These are phyloP conservation scores for Psilopsiagon aurifrons DNA, from an alignment of 2,113 vertebrate genomes.

Conservation along the genomic window DNA sequence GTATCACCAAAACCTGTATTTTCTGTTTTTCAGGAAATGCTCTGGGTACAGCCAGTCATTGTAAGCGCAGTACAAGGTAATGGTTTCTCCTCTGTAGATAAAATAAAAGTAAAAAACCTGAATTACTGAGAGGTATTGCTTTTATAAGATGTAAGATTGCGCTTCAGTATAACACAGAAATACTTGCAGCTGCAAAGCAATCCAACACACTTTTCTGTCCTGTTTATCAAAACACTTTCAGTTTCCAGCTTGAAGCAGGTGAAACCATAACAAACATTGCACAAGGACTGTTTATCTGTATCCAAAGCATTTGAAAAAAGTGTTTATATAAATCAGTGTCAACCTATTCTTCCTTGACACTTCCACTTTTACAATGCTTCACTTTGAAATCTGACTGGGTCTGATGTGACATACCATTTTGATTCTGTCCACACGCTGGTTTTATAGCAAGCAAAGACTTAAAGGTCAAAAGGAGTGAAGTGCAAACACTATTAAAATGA, in stretches of 20 bases:
- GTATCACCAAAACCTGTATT: background rate
- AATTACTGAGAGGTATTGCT: background rate
- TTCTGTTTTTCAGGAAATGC: background rate
- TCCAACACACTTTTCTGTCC: background rate
- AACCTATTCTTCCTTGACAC: background rate
- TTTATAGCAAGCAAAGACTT: background rate
- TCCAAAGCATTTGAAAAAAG: constrained; percentile 27
- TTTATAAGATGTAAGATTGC: background rate
- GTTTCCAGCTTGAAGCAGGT: constrained; percentile 26
- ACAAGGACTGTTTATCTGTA: constrained; percentile 42
- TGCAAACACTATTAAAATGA: constrained; percentile 22
- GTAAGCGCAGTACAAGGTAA: background rate
- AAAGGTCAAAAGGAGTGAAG: constrained; percentile 1
- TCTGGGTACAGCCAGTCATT: background rate
- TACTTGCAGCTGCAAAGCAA: background rate
- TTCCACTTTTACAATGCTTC: background rate
- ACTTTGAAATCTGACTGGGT: background rate
- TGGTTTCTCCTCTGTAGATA: background rate
- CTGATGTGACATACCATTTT: background rate
- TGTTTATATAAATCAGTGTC: constrained; percentile 27
- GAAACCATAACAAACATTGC: constrained; percentile 58
- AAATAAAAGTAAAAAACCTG: background rate
- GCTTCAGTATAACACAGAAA: background rate
- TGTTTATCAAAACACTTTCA: constrained; percentile 22
- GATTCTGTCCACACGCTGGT: background rate